Evolutionary conservation across 2,113 vertebrate species (phyloP), one percentile per base, ranked within the genome.

Genomic region (Epinephelus cyanopodus): DNA sequence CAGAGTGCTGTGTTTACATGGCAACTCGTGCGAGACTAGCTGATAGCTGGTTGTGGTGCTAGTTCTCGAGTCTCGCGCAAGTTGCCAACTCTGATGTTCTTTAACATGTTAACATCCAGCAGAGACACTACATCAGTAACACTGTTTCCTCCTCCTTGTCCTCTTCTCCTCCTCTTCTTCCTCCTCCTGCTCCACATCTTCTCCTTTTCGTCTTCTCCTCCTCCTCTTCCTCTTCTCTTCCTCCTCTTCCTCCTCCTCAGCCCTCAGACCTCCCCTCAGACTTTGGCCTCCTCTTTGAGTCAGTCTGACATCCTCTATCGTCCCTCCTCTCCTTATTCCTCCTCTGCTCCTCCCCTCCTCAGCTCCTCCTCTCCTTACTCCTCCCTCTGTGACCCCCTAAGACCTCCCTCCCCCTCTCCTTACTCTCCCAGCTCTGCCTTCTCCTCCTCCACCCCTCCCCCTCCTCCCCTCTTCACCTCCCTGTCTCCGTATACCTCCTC

Each of bases 231-330:
- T 63, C 4, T 23, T 19, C 14, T 39, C 69, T 14, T 17, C n/a
- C 2, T 19, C 6, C 10, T 17, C n/a, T 1, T 19, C 6, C 10
- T 19, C 21, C n/a, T 7, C 45, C 57, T 9, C 79, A 93, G 92
- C 56, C 79, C 33, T 74, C 85, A 14, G 85, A 89, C 50, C 78
- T 86, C 52, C 83, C 82, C 48, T 78, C 88, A 71, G 86, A 88
- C n/a, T 76, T 92, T 2, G 62, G 67, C 53, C 62, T 87, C 25
- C 83, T 90, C 27, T 33, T 65, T 86, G 0, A 3, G 23, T 57
- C 81, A 85, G 11, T 77, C 87, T 5, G 81, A 82, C 48, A 56
- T 81, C 61, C 75, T 82, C 45, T 71, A 58, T 29, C 27, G 9
- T 11, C 48, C 77, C 3, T 69, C 86, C 8, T 80, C 89, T 65